Evolutionary conservation across 2,797 vertebrate genomes (phyloP).

Genomic region (Sebastiscus albofasciatus): DNA sequence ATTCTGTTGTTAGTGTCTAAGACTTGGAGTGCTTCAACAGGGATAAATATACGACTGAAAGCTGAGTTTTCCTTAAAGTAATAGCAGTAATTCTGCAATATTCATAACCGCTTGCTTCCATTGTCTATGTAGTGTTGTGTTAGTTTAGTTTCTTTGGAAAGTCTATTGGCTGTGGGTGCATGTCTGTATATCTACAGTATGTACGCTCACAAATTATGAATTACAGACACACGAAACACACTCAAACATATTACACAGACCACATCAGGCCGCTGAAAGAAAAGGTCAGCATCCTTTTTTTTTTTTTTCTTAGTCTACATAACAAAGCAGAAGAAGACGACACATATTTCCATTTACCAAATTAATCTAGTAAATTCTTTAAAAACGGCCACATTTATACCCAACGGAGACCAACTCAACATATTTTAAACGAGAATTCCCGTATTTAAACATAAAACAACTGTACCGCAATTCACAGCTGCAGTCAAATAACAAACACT

Average conservation of each 20-base stretch:
- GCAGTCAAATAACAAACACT: conserved; percentile 89
- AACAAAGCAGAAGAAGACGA: conserved; percentile 69
- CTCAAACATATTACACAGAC: conserved; percentile 70
- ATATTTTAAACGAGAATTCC: conserved; percentile 81
- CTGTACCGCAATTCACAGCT: conserved; percentile 98
- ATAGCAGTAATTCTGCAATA: conserved; percentile 43
- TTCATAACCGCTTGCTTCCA: conserved; percentile 46
- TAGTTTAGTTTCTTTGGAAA: conserved; percentile 82
- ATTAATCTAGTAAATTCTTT: conserved; percentile 64
- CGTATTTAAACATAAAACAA: conserved; percentile 92
- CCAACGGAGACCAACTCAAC: conserved; percentile 85
- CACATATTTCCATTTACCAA: conserved; percentile 70
- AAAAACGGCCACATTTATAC: conserved; percentile 71
- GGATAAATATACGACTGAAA: conserved; percentile 60
- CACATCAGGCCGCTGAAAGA: conserved; percentile 62
- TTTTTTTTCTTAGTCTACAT: conserved; percentile 66
- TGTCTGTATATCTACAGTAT: conserved; percentile 72
- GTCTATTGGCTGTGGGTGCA: conserved; percentile 73
- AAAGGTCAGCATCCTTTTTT: conserved; percentile 57
- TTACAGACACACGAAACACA: conserved; percentile 69
- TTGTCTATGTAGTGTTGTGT: conserved; percentile 60
- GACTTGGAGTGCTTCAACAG: conserved; percentile 69
- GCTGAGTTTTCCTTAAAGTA: conserved; percentile 37
- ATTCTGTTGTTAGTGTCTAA: conserved; percentile 64
- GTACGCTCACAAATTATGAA: conserved; percentile 63